Base-by-base conservation (phyloP, 2,113 vertebrate species). In the Notothenia coriiceps region DNA sequence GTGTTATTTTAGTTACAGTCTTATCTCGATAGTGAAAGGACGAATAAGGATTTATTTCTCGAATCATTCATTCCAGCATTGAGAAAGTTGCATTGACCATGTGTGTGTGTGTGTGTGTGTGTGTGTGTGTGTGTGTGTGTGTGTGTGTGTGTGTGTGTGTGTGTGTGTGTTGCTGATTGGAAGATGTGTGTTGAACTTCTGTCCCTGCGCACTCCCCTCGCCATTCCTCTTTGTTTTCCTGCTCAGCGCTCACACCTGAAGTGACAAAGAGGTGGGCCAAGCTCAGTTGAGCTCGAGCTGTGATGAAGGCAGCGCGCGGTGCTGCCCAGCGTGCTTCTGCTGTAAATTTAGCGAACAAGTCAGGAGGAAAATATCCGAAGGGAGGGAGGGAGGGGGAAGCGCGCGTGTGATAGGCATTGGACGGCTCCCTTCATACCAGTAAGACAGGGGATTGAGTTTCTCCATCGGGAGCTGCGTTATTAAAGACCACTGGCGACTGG, bases 181-280 rank as follows among this genome's bases (percentile, higher is more conserved):
- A 20, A 20, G 81, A n/a, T 47, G 78, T 51, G 44, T 17, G 65
- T 29, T 59, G 13, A 62, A 68, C 51, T 3, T 63, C 7, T 80
- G 81, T 80, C 73, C 66, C 82, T 84, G 87, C 82, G 80, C 88
- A 83, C 80, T 7, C 70, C 43, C 50, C 49, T 50, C 64, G 46
- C 77, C 86, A 40, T 79, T 76, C 74, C 75, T 55, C 63, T 59
- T 63, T 77, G 87, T 63, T 67, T 70, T 59, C 67, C 40, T 55
- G 70, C 88, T 80, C 68, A 33, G 70, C 64, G 67, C 84, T 83
- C 85, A 86, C 92, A 90, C 92, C 86, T 93, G 79, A 84, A 80
- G 74, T 83, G 83, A 71, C 84, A 46, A 79, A 61, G 15, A 35
- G 18, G 33, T 35, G 60, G 14, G 43, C 46, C 43, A 25, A n/a